phyloP scores from a whole-genome alignment of 2,888 invertebrate species.

The Atethmia centrago region DNA sequence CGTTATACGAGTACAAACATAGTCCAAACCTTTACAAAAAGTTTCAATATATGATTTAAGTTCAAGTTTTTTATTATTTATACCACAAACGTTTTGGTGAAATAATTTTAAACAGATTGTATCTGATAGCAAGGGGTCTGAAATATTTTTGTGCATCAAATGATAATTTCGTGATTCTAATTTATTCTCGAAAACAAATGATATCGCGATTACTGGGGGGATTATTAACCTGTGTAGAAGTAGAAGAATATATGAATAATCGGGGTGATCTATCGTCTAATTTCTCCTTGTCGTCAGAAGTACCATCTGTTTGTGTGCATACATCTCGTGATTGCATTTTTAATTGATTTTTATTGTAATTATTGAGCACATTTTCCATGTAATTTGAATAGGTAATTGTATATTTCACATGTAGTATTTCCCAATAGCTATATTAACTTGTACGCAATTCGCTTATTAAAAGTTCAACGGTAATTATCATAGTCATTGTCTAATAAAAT shows the following conservation, averaged over 20 bases:
- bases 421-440: too few species aligned
- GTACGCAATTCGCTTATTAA: too few species aligned
- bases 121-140: neutral
- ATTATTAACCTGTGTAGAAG: neutral
- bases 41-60: conserved; percentile 1
- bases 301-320: neutral
- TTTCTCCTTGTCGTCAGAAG: neutral
- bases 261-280: neutral
- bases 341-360: neutral
- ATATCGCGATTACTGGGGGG: neutral
- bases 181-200: conserved; percentile 1
- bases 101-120: conserved; percentile 1
- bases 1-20: neutral
- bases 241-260: neutral
- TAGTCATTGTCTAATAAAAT: too few species aligned
- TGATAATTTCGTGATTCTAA: neutral
- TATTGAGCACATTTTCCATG: too few species aligned
- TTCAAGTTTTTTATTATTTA: neutral
- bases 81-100: neutral
- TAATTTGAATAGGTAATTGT: too few species aligned
- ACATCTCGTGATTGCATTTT: neutral
- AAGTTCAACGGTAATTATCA: too few species aligned
- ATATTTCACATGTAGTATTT: too few species aligned
- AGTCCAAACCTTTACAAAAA: neutral
- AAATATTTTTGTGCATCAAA: neutral